phyloP scores from a whole-genome alignment of 1,140 invertebrate genomes.

The Lepidurus couesii region DNA sequence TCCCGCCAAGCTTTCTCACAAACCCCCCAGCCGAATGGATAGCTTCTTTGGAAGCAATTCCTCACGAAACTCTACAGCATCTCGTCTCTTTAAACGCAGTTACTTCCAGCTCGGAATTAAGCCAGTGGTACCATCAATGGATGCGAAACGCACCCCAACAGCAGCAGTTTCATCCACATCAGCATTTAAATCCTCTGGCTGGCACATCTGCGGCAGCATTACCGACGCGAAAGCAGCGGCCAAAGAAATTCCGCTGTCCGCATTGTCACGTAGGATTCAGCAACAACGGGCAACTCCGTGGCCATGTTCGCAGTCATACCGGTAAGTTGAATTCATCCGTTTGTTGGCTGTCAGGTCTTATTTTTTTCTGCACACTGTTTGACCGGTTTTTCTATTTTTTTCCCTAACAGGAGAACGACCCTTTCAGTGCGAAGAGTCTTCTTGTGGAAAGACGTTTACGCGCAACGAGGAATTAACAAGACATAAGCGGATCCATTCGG shows the following conservation, averaged over 20 bases:
- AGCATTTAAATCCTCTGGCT: not conserved
- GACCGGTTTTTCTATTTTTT: not conserved
- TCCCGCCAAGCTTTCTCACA: not conserved
- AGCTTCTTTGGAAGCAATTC: not conserved
- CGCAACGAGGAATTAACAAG: slow-evolving; percentile 87
- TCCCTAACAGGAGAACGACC: slow-evolving; percentile 66
- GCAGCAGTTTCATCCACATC: not conserved
- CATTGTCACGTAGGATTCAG: slow-evolving; percentile 84
- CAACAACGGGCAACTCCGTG: slow-evolving; percentile 86
- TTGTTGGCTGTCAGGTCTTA: not conserved
- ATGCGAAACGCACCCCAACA: not conserved
- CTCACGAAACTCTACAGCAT: not conserved
- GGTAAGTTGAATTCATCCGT: slow-evolving; percentile 50
- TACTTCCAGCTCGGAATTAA: not conserved
- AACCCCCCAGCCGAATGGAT: not conserved
- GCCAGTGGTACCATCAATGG: not conserved
- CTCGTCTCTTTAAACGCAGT: not conserved
- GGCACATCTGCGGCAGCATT: not conserved
- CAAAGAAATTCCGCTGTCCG: slow-evolving; percentile 81
- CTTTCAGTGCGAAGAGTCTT: slow-evolving; percentile 73
- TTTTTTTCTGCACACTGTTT: not conserved
- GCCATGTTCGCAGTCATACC: slow-evolving; percentile 84
- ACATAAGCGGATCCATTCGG: slow-evolving; percentile 84
- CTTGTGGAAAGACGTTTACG: slow-evolving; percentile 83
- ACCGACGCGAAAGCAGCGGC: slow-evolving; percentile 60